Evolutionary conservation across 2,888 invertebrate genomes (phyloP), one percentile per base, ranked within the genome.

Genomic region (Rhorus exstirpatorius): DNA sequence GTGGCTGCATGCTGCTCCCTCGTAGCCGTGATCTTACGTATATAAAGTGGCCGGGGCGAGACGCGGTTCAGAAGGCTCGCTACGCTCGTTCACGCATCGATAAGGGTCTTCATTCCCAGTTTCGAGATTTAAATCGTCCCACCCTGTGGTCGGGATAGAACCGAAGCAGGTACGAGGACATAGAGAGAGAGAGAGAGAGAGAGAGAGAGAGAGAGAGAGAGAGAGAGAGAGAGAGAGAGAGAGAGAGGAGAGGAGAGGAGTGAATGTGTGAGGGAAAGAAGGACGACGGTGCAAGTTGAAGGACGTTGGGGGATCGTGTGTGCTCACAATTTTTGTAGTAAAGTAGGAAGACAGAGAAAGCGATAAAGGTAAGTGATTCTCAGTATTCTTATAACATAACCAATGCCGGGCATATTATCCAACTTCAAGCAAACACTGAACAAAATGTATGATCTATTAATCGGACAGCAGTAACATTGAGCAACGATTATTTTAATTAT

Each of bases 31-130:
- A 92, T 91, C 91, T 89, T 86, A 91, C 91, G 90, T 93, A 93
- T 93, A 93, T 93, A 93, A 92, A 91, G 87, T 91, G 88, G 88
- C 83, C 88, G 89, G 91, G 91, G 91, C 92, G 86, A 89, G 88
- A 92, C 88, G 89, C 90, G 84, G 90, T 88, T 92, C 92, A 93
- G 93, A 93, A 90, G 89, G 90, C 88, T 91, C 86, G 88, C 87
- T 88, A 85, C 89, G 89, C 88, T 91, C 89, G 89, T 90, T 89
- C 88, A 90, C 88, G 87, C 88, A 87, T 87, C 88, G 87, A 84
- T 85, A 75, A 83, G 77, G 80, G 85, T 49, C 51, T 41, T 53
- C 44, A n/a, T 46, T 46, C 51, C 1, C 46, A 38, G n/a, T 49
- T 55, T 44, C 41, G 41, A 31, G n/a, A 49, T 46, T 10, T 2